Percentiles rank a stretch among this genome's conserved stretches.
phyloP scores from a whole-genome alignment of 1,140 invertebrate species.

The Gryon sp. region DNA sequence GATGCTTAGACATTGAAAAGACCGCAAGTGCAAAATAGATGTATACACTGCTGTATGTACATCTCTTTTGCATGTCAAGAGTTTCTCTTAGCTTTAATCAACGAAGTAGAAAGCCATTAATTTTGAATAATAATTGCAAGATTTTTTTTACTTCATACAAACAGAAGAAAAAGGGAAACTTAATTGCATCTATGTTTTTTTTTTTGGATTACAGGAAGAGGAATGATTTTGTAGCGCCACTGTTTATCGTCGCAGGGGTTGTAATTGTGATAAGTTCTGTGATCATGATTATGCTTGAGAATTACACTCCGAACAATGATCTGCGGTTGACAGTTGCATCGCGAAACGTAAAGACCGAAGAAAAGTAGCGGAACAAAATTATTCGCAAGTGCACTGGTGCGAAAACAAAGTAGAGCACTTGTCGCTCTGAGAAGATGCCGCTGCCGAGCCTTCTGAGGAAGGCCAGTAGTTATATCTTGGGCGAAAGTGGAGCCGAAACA shows the following conservation, averaged over 20 bases:
- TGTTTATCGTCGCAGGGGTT: not conserved
- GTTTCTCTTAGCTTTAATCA: no score
- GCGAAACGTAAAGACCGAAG: constrained; percentile 17
- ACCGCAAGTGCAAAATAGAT: no score
- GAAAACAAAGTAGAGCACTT: no score
- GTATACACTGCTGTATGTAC: no score
- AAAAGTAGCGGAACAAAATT: constrained; percentile 21
- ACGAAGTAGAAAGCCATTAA: no score
- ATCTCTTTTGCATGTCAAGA: no score
- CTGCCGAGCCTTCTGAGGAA: constrained; percentile 86
- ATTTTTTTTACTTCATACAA: no score
- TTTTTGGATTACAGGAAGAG: constrained; percentile 23
- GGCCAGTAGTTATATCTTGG: constrained; percentile 88
- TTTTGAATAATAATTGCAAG: no score
- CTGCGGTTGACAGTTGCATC: no score
- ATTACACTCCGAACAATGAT: no score
- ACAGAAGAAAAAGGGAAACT: no score
- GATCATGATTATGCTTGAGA: constrained; percentile 1
- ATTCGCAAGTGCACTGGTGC: not conserved
- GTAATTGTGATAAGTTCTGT: constrained; percentile 3
- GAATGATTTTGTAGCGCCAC: not conserved
- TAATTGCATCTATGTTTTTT: not conserved
- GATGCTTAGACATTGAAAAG: no score
- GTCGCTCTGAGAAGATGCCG: constrained; percentile 81
- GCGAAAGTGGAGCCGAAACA: constrained; percentile 80